Conservation (phyloP, 2,797 vertebrate genomes). For the Cuniculus paca region DNA sequence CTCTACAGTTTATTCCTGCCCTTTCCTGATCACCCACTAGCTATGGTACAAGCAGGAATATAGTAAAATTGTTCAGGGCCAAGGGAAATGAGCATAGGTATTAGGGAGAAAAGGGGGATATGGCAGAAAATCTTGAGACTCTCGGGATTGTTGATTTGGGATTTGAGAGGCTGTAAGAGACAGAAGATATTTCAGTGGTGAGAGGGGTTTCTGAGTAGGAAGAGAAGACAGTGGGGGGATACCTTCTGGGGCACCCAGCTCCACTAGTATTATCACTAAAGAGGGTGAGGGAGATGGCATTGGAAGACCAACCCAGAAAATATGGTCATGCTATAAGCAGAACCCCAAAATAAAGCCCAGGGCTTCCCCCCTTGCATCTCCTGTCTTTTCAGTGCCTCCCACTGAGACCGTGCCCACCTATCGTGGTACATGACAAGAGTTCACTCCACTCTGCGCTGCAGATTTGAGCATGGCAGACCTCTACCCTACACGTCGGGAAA, state of each 20-base stretch:
- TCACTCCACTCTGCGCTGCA: neutral
- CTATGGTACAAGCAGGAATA: neutral
- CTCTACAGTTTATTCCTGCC: neutral
- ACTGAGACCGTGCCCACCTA: neutral
- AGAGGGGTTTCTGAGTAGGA: neutral
- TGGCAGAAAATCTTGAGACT: neutral
- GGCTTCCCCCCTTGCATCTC: neutral
- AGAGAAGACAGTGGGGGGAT: neutral
- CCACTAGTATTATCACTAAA: neutral
- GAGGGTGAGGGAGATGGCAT: neutral
- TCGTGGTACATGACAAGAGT: neutral
- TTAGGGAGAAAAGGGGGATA: too few relatives aligned
- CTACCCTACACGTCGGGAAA: neutral
- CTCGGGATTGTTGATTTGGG: neutral
- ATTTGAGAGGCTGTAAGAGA: neutral
- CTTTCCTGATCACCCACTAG: neutral
- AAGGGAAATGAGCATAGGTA: neutral
- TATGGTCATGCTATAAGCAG: neutral
- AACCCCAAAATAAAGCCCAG: neutral
- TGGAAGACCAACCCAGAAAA: neutral
- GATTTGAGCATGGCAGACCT: neutral
- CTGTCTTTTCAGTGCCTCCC: neutral
- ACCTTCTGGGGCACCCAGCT: neutral
- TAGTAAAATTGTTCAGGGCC: neutral
- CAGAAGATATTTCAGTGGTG: neutral